Conservation (phyloP, 2,113 vertebrate species). For the Macrotis lagotis region DNA sequence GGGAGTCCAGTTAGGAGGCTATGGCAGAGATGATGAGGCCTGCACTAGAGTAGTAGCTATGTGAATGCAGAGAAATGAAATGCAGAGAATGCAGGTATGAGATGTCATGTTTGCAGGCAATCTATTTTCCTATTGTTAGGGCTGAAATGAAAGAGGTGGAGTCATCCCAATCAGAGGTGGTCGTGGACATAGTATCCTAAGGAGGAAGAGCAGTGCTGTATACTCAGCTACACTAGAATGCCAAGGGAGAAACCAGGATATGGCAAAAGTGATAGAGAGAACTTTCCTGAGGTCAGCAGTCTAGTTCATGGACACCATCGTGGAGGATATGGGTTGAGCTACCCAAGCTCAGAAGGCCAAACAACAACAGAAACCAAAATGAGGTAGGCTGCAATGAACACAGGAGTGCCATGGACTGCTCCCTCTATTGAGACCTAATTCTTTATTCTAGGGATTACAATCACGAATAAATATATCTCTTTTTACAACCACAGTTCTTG, state of each 20-base stretch:
- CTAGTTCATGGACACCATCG: background rate
- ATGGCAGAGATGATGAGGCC: background rate
- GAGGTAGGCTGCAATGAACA: background rate
- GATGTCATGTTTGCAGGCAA: background rate
- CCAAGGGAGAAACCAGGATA: conserved; percentile 15
- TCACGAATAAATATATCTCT: background rate
- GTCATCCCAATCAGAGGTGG: background rate
- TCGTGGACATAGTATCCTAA: background rate
- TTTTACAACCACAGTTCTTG: background rate
- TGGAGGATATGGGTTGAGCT: background rate
- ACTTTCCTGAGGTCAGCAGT: background rate
- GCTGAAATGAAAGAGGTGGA: background rate
- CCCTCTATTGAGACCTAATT: background rate
- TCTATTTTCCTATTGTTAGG: background rate
- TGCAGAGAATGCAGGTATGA: too few relatives aligned
- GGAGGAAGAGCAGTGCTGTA: background rate
- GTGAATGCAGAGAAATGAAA: background rate
- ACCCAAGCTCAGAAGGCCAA: background rate
- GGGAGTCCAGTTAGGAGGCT: background rate
- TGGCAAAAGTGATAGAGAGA: background rate
- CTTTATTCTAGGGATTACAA: background rate
- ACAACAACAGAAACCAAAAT: background rate
- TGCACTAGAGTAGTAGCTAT: background rate
- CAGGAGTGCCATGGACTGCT: background rate
- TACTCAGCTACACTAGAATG: background rate